Evolutionary conservation across 2,888 invertebrate species (phyloP), one percentile per base, ranked within the genome.

Genomic region (Drosophila melanosoma): DNA sequence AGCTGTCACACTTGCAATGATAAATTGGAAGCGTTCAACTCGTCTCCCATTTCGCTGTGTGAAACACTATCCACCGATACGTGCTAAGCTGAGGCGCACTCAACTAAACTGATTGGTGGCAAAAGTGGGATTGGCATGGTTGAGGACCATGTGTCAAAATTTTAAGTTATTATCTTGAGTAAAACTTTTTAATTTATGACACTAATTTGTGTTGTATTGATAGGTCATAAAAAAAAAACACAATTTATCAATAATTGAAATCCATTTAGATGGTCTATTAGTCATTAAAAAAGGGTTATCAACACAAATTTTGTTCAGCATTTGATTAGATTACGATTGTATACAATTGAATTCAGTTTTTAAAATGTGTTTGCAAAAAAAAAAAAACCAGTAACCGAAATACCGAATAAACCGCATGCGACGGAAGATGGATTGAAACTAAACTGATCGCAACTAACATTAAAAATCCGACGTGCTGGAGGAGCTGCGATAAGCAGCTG

Each of bases 401-500:
- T 3, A 12, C 12, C 3, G 5, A 26, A 26, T 36, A 48, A 76
- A 77, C 76, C 67, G 62, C 3, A 11, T 11, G 29, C 56, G 38
- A 10, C 73, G 36, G 63, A 35, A 45, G 42, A 40, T 40, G 26
- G 49, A 26, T 15, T n/a, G 23, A 51, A 73, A 76, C 76, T 76
- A 56, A 56, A 32, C 8, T 15, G 42, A 32, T 10, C 7, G 3
- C n/a, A 8, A 26, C 5, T 17, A 58, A 15, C 0, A 12, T 5
- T 2, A 12, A 23, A 11, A 0, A 12, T 23, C 20, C 15, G 1
- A 10, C 36, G 32, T 12, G 10, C n/a, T 26, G 32, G 11, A 38
- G 36, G 5, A 36, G 15, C 32, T n/a, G 33, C 15, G 74, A 75
- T 76, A 75, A 76, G 76, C 42, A 2, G 11, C 12, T 8, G 1